Evolutionary conservation across 2,888 invertebrate genomes (phyloP).

Genomic region (Habroteleia sp.): DNA sequence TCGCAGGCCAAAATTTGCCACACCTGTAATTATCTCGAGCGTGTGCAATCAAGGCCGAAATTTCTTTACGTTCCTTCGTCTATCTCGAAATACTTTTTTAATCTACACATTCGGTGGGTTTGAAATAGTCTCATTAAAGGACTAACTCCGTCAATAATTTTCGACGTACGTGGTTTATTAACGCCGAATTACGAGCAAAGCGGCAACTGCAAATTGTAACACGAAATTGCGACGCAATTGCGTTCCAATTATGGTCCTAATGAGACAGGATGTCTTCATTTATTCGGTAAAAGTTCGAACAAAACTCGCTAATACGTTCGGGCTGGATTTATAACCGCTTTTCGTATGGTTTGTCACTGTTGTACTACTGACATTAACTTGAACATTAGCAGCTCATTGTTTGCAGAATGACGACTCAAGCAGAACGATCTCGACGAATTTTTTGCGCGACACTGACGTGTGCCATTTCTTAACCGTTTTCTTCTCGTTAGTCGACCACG

Average conservation of each 20-base stretch:
- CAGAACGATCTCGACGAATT: conserved; percentile 47
- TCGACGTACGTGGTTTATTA: conserved; percentile 2
- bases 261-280: conserved; percentile 35
- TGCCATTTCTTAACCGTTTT: conserved; percentile 58
- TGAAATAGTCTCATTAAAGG: conserved; percentile 29
- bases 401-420: conserved; percentile 47
- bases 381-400: conserved; percentile 50
- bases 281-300: conserved; percentile 8
- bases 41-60: conserved; percentile 28
- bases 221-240: conserved; percentile 9
- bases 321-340: not conserved
- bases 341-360: conserved; percentile 33
- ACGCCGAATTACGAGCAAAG: not conserved
- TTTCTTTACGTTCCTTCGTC: conserved; percentile 7
- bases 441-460: conserved; percentile 51
- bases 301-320: conserved; percentile 12
- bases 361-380: conserved; percentile 45
- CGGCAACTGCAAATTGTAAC: not conserved
- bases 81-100: conserved; percentile 8
- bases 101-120: not conserved
- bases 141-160: conserved; percentile 16
- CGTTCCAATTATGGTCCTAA: conserved; percentile 21
- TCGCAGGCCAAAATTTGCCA: conserved; percentile 46
- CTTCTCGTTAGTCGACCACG: conserved; percentile 63
- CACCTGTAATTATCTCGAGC: conserved; percentile 49